Evolutionary conservation across 1,140 invertebrate genomes (phyloP).

Genomic region (Lordiphosa mommai): DNA sequence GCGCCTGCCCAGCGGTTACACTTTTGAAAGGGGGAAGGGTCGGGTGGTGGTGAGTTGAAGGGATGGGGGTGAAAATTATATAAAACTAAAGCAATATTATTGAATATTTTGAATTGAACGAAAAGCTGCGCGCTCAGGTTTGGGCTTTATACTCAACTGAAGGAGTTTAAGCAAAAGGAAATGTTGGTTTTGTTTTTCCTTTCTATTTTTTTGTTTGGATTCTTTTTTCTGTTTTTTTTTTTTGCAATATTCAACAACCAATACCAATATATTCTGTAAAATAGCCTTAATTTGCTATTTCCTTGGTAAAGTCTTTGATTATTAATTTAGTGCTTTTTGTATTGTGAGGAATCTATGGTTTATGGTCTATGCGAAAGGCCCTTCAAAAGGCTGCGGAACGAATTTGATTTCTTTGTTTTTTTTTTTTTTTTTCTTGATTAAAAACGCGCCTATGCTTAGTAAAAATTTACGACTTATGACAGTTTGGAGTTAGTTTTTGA

Average conservation of each 20-base stretch:
- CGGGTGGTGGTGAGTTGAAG: not conserved
- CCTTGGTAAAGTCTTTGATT: conserved; percentile 72
- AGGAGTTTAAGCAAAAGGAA: conserved; percentile 19
- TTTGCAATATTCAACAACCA: conserved; percentile 74
- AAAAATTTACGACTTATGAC: conserved; percentile 37
- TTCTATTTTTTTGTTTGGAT: conserved; percentile 19
- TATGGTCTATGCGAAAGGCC: conserved; percentile 26
- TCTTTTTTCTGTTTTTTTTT: conserved; percentile 13
- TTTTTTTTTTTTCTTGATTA: conserved; percentile 2
- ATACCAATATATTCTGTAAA: conserved; percentile 57
- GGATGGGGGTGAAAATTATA: conserved; percentile 17
- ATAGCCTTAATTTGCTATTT: conserved; percentile 31
- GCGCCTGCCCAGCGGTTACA: conserved; percentile 28
- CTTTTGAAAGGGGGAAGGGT: not conserved
- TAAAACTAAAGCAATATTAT: conserved; percentile 4
- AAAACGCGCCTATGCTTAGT: conserved; percentile 47
- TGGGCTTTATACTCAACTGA: conserved; percentile 23
- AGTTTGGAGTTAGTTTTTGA: conserved; percentile 5
- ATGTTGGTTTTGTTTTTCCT: conserved; percentile 41
- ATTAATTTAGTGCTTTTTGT: conserved; percentile 79
- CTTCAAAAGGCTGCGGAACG: conserved; percentile 4
- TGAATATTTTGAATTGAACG: conserved; percentile 1
- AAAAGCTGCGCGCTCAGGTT: conserved; percentile 18
- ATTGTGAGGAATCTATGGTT: conserved; percentile 79
- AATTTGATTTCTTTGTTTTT: not conserved